Base-by-base conservation (phyloP, 2,888 invertebrate species). In the Gastracanthus pulcherrimus region DNA sequence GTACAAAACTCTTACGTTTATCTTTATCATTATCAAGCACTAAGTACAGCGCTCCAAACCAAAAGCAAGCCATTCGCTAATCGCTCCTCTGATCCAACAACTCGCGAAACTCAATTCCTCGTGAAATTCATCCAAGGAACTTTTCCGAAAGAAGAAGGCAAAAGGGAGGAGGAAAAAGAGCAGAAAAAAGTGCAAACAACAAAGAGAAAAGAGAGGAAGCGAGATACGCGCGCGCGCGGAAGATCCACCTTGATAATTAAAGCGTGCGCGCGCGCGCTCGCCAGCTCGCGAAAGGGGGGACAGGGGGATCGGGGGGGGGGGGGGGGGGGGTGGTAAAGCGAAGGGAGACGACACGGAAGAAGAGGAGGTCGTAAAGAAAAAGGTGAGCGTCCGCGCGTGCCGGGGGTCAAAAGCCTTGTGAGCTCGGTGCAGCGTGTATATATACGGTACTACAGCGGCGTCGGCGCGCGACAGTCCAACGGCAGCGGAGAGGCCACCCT, bases 201-300 rank as follows among this genome's bases (percentile, higher is more conserved):
- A 55, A 11, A 36, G 26, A 13, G 16, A 16, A 34, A 6, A 19
- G 23, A 26, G n/a, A 0, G 58, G 6, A 41, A 7, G 71, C 3
- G 23, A 55, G 36, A 66, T 29, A 64, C 70, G 71, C 29, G 51
- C 51, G 29, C 36, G 55, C n/a, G n/a, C 29, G 29, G 29, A 29
- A 60, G 60, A 51, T 48, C 38, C 64, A 64, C 51, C 80, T 81
- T 58, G 80, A 81, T 81, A 81, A 81, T 81, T 81, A 76, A 81
- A 81, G 80, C 76, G 76, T 69, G 55, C 36, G 34, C 36, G 41
- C 38, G 45, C 41, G 48, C 41, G 19, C n/a, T 19, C 16, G 19
- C 26, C 55, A 66, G 51, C 38, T 26, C 38, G 64, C 36, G 55
- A 64, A 75, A 58, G 36, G 29, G 26, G 48, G 45, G 41, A 69